Percentiles rank a stretch among this genome's conserved stretches.
Evolutionary conservation across 1,140 invertebrate genomes (phyloP).

Genomic region (Sipha flava): DNA sequence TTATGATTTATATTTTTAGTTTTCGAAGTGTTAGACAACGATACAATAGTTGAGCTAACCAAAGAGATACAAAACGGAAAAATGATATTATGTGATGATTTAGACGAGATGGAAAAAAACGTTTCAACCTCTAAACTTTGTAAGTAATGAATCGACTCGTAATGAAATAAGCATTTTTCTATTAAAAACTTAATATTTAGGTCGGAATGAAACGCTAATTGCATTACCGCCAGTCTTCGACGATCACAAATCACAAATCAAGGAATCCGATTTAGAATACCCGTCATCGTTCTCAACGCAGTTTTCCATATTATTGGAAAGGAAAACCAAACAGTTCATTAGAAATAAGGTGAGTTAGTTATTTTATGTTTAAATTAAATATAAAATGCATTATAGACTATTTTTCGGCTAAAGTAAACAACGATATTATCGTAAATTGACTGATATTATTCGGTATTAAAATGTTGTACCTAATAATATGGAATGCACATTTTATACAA

Average conservation of each 20-base stretch:
- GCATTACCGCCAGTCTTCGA: conserved; percentile 35
- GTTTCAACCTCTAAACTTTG: conserved; percentile 35
- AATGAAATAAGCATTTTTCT: neutral
- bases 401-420: too few relatives aligned
- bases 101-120: conserved; percentile 18
- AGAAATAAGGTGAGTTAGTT: conserved; percentile 45
- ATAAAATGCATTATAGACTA: neutral
- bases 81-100: conserved; percentile 34
- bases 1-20: conserved; percentile 33
- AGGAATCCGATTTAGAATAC: conserved; percentile 41
- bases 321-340: conserved; percentile 49
- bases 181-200: conserved; percentile 7
- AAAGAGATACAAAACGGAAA: conserved; percentile 41
- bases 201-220: conserved; percentile 37
- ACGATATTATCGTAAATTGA: too few relatives aligned
- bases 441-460: too few relatives aligned
- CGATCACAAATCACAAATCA: neutral
- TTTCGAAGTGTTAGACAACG: conserved; percentile 40
- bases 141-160: conserved; percentile 16
- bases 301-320: conserved; percentile 47
- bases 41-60: conserved; percentile 36
- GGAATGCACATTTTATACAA: too few relatives aligned
- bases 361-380: neutral
- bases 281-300: conserved; percentile 49
- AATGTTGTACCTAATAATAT: too few relatives aligned